Evolutionary conservation across 2,113 vertebrate genomes (phyloP).

Genomic region (Patagioenas fasciata): DNA sequence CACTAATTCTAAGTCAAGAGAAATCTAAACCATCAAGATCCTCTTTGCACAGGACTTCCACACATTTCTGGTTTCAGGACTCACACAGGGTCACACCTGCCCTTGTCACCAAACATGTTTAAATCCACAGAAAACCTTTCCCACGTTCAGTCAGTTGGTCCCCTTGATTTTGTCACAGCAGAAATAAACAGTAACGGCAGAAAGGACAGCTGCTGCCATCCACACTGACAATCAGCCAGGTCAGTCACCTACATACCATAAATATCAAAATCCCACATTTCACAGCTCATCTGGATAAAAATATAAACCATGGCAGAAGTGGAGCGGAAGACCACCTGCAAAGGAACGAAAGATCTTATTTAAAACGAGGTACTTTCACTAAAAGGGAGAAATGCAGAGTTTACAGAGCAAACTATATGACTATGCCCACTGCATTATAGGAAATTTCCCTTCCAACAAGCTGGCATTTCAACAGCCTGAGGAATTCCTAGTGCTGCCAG

Average conservation of each 20-base stretch:
- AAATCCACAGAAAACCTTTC: not conserved
- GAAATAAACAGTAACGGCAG: not conserved
- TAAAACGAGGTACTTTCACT: not conserved
- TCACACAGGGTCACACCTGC: not conserved
- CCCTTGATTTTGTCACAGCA: not conserved
- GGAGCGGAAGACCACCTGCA: constrained; percentile 96
- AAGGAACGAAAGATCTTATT: not conserved
- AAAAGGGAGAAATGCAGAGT: not conserved
- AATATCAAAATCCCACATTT: constrained; percentile 99
- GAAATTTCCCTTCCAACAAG: not conserved
- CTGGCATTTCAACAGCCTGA: not conserved
- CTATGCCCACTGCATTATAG: not conserved
- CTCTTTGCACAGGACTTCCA: not conserved
- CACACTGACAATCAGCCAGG: not conserved
- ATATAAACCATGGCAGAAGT: constrained; percentile 99
- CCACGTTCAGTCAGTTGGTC: not conserved
- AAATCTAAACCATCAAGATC: not conserved
- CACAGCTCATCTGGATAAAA: constrained; percentile 99
- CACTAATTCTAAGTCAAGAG: not conserved
- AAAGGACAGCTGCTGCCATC: not conserved
- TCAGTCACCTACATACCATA: constrained; percentile 80
- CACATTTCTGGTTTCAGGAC: not conserved
- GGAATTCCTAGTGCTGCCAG: not conserved
- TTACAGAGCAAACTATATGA: not conserved
- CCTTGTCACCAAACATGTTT: not conserved